Evolutionary conservation across 2,113 vertebrate species (phyloP).

Genomic region (Smithornis capensis): DNA sequence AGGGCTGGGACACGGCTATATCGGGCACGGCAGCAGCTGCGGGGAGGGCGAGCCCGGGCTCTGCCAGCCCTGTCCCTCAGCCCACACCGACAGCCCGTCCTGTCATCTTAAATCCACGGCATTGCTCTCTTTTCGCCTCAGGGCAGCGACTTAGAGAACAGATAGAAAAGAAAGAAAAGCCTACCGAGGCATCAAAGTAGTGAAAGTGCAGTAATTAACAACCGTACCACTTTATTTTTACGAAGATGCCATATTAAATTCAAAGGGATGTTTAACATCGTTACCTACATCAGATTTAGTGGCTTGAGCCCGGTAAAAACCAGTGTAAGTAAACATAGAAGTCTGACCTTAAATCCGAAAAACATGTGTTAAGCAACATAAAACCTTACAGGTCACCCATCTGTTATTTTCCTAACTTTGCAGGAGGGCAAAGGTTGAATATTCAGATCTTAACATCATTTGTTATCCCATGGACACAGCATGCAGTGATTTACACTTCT

Average conservation of each 20-base stretch:
- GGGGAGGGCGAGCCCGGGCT: background rate
- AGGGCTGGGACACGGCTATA: background rate
- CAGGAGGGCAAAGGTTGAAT: background rate
- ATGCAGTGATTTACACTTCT: background rate
- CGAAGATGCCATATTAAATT: background rate
- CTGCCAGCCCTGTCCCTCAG: background rate
- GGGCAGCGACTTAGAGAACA: background rate
- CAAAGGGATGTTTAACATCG: background rate
- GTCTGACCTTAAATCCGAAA: background rate
- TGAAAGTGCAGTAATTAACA: background rate
- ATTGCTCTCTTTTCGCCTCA: background rate
- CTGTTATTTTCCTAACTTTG: background rate
- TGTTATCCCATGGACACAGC: background rate
- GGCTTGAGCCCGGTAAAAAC: background rate
- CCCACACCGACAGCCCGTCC: background rate
- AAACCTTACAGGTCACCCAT: background rate
- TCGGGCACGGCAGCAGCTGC: background rate
- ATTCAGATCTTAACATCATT: background rate
- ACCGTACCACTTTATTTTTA: background rate
- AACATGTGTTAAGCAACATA: background rate
- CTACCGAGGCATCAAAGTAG: background rate
- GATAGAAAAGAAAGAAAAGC: background rate
- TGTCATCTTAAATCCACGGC: accelerated
- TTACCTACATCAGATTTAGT: background rate
- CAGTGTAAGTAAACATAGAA: background rate